Conservation (phyloP, 2,113 vertebrate species). For the Callaeas wilsoni region DNA sequence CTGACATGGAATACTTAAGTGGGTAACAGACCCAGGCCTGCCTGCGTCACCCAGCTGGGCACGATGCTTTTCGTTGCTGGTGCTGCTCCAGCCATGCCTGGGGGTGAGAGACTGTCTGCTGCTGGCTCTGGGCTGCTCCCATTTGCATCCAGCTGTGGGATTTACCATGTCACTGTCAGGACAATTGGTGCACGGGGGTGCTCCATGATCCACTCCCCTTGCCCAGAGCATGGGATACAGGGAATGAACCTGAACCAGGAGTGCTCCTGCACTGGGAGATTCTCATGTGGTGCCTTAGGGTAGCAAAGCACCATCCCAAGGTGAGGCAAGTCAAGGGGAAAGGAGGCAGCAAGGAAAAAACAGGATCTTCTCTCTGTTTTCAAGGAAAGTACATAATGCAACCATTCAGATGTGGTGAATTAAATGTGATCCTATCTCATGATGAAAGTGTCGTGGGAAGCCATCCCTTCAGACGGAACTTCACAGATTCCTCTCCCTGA, state of each 20-base stretch:
- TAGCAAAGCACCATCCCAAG: not conserved
- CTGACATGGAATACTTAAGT: not conserved
- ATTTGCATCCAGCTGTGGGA: not conserved
- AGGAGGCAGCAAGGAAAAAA: not conserved
- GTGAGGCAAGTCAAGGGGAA: not conserved
- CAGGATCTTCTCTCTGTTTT: not conserved
- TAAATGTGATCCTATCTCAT: not conserved
- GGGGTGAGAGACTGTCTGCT: not conserved
- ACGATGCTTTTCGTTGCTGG: fast-evolving
- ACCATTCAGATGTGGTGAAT: not conserved
- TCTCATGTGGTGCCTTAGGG: not conserved
- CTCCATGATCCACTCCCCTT: not conserved
- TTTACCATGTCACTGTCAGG: not conserved
- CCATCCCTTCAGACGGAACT: not conserved
- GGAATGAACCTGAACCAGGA: not conserved
- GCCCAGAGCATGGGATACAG: fast-evolving
- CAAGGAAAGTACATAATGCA: not conserved
- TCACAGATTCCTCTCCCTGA: not conserved
- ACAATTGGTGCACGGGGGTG: fast-evolving
- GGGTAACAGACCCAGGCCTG: not conserved
- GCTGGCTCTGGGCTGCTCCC: not conserved
- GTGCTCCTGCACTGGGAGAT: not conserved
- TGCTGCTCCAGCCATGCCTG: not conserved
- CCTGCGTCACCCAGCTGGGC: not conserved
- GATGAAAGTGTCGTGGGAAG: not conserved